Evolutionary conservation across 2,113 vertebrate genomes (phyloP).

Genomic region (Glaucidium brasilianum): DNA sequence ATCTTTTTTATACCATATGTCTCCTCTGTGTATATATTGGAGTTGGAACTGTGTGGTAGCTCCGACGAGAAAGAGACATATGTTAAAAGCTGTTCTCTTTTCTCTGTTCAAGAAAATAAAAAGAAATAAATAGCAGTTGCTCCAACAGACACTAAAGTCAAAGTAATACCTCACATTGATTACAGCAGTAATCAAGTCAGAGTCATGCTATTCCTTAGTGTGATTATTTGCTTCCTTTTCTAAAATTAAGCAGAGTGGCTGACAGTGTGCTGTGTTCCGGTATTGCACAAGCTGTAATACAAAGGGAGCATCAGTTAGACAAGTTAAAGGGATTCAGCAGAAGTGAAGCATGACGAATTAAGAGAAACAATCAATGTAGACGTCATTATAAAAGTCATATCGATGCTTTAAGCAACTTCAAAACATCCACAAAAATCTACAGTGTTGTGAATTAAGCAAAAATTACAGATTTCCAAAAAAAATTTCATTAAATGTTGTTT

Average conservation of each 20-base stretch:
- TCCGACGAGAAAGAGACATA: constrained; percentile 38
- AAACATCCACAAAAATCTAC: not conserved
- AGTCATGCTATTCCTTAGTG: not conserved
- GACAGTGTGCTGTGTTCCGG: not conserved
- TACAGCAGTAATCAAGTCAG: not conserved
- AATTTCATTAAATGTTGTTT: not conserved
- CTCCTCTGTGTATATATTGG: not conserved
- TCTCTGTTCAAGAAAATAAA: constrained; percentile 35
- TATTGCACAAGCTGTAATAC: not conserved
- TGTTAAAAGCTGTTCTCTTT: constrained; percentile 58
- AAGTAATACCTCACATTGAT: not conserved
- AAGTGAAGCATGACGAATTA: not conserved
- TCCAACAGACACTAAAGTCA: constrained; percentile 20
- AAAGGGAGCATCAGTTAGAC: not conserved
- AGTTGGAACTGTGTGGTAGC: not conserved
- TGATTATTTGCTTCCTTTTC: not conserved
- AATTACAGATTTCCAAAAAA: not conserved
- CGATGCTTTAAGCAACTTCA: not conserved
- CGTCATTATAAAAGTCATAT: not conserved
- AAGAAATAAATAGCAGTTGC: constrained; percentile 40
- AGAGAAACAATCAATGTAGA: not conserved
- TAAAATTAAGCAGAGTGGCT: not conserved
- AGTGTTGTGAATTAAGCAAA: not conserved
- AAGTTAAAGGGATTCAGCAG: not conserved
- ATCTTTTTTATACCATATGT: constrained; percentile 30